These are phyloP conservation scores for Phocides pigmalion DNA, from an alignment of 1,140 invertebrate species.

Conservation along the genomic window DNA sequence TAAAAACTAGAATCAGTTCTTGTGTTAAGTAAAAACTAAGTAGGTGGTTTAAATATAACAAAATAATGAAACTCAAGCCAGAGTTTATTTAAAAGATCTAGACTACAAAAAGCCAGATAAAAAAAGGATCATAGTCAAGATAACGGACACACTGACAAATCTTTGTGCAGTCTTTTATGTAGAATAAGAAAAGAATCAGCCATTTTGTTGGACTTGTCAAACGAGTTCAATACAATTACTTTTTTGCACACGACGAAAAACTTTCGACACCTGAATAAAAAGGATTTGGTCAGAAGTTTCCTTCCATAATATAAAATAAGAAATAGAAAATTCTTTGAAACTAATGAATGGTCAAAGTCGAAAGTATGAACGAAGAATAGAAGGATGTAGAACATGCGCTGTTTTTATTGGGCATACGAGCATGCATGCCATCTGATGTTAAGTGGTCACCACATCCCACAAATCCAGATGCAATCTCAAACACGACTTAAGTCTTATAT, in stretches of 20 bases:
- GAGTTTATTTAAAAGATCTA: not conserved
- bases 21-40: not conserved
- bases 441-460: no score
- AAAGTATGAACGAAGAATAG: no score
- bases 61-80: not conserved
- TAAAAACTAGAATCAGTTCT: not conserved
- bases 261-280: not conserved
- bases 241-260: not conserved
- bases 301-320: not conserved
- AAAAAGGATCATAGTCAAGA: not conserved
- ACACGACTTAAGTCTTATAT: no score
- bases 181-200: not conserved
- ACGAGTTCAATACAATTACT: slow-evolving; percentile 1
- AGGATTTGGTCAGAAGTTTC: not conserved
- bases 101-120: not conserved
- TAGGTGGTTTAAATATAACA: not conserved
- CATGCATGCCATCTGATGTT: no score
- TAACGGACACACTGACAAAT: slow-evolving; percentile 1
- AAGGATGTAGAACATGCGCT: no score
- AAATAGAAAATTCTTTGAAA: no score
- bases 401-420: no score
- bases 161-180: not conserved
- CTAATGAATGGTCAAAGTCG: no score
- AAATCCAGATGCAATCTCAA: no score
- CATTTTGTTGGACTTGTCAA: not conserved